These are phyloP conservation scores for Dendrocincla tyrannina DNA, from an alignment of 2,797 vertebrate species.

Conservation along the genomic window DNA sequence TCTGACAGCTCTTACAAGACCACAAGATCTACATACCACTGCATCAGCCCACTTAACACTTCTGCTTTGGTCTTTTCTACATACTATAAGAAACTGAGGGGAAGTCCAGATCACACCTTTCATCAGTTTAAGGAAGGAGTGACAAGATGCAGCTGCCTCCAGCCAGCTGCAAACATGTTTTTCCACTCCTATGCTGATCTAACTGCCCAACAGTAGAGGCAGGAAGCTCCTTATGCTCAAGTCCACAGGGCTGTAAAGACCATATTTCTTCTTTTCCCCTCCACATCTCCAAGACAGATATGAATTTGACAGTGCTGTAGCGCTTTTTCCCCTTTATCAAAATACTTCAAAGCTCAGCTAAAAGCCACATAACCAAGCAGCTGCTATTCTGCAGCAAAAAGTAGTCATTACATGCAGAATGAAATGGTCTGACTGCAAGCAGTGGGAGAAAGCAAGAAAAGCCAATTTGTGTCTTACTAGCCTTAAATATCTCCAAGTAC, in stretches of 20 bases:
- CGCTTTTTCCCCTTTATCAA: neutral
- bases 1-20: neutral
- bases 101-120: neutral
- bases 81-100: neutral
- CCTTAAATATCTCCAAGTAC: neutral
- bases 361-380: neutral
- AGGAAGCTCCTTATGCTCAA: rapidly evolving
- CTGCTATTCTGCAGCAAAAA: neutral
- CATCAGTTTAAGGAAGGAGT: neutral
- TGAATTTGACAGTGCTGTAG: neutral
- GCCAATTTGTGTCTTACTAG: neutral
- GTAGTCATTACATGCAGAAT: neutral
- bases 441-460: neutral
- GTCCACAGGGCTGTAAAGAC: neutral
- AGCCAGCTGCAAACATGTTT: neutral
- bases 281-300: neutral
- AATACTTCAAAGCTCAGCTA: neutral
- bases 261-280: neutral
- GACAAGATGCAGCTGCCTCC: neutral
- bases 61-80: neutral
- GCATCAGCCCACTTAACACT: neutral
- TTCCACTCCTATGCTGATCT: neutral
- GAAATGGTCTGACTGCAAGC: neutral
- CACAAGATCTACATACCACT: neutral
- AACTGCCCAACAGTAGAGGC: rapidly evolving